phyloP scores from a whole-genome alignment of 2,797 vertebrate genomes.

The Cuniculus paca region DNA sequence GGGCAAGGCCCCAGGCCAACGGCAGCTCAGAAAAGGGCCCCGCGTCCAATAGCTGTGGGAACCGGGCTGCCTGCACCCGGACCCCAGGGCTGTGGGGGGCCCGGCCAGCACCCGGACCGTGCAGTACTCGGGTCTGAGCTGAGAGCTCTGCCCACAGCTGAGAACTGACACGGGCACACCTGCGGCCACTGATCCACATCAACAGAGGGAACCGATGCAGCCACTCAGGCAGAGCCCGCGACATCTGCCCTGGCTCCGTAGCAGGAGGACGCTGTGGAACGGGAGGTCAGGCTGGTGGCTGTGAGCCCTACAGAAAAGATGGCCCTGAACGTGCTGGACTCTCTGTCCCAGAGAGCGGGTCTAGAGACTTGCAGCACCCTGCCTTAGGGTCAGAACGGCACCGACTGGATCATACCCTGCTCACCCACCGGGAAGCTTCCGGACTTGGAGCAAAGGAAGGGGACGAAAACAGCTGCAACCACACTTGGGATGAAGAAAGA shows the following conservation, averaged over 20 bases:
- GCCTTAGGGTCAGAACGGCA: not conserved
- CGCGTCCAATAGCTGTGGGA: not conserved
- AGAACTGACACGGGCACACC: not conserved
- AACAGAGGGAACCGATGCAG: slow-evolving; percentile 9
- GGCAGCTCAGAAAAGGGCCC: not conserved
- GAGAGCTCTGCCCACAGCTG: not conserved
- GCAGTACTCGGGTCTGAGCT: not conserved
- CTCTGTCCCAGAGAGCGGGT: not conserved
- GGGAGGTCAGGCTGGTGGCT: not conserved
- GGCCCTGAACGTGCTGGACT: not conserved
- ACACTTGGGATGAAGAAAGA: not conserved
- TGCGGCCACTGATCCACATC: not conserved
- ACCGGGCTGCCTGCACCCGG: too few species aligned
- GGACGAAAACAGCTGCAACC: not conserved
- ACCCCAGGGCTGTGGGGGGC: not conserved
- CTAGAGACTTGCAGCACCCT: not conserved
- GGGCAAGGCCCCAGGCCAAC: not conserved
- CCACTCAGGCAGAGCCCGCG: not conserved
- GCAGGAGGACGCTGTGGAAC: slow-evolving; percentile 5
- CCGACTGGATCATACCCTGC: not conserved
- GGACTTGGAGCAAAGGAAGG: not conserved
- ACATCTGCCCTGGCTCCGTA: too few species aligned
- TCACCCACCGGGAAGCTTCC: not conserved
- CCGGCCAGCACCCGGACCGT: not conserved
- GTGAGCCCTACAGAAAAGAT: slow-evolving; percentile 13